Conservation (phyloP, 2,797 vertebrate genomes). For the Danio tinwini region DNA sequence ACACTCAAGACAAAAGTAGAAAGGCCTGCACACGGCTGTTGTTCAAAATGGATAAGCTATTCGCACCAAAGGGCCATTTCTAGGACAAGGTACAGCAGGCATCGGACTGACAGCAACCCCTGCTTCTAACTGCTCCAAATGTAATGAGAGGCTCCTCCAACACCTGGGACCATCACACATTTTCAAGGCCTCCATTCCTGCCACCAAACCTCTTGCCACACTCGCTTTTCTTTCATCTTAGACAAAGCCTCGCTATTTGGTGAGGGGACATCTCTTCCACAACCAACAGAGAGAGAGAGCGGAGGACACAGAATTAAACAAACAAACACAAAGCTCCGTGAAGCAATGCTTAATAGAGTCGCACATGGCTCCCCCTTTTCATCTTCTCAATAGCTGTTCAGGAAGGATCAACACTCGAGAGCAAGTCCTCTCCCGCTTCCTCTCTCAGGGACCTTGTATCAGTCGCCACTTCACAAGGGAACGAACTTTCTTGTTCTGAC, state of each 20-base stretch:
- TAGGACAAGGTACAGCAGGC: constrained; percentile 62
- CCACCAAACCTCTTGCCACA: constrained; percentile 49
- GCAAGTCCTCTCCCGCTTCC: constrained; percentile 42
- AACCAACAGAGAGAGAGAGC: constrained; percentile 33
- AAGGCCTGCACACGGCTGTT: constrained; percentile 8
- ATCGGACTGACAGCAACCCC: constrained; percentile 71
- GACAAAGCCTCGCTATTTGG: constrained; percentile 69
- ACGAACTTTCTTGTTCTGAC: constrained; percentile 48
- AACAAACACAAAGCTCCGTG: constrained; percentile 67
- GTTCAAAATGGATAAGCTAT: constrained; percentile 50
- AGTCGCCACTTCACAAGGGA: constrained; percentile 55
- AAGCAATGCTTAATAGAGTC: constrained; percentile 61
- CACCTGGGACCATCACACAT: constrained; percentile 85
- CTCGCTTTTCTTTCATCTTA: constrained; percentile 76
- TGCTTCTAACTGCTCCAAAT: constrained; percentile 74
- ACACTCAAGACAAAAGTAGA: constrained; percentile 28
- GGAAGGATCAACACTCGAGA: constrained; percentile 55
- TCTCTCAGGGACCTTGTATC: constrained; percentile 31
- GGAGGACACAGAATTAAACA: constrained; percentile 62
- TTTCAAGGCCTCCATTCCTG: constrained; percentile 69
- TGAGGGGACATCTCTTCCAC: constrained; percentile 43
- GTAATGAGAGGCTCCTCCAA: constrained; percentile 83
- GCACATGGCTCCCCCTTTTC: constrained; percentile 57
- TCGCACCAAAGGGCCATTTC: constrained; percentile 61
- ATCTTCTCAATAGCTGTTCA: constrained; percentile 59